These are phyloP conservation scores for Microcebus lehilahytsara DNA, from an alignment of 2,113 vertebrate species.

Conservation along the genomic window DNA sequence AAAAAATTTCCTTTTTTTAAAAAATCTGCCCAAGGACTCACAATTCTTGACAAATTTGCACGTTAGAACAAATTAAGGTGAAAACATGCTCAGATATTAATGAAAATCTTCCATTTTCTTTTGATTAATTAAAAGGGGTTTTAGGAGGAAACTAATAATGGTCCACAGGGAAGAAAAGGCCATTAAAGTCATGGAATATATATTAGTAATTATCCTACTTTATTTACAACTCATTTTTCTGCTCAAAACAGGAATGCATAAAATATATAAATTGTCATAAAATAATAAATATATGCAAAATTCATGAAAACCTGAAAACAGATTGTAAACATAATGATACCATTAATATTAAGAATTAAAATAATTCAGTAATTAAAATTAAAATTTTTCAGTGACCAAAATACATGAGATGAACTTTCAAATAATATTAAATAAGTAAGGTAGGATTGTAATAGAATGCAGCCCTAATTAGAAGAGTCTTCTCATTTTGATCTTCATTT, in stretches of 20 bases:
- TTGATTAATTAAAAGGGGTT: conserved; percentile 76
- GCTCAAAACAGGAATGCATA: conserved; percentile 52
- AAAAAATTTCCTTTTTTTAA: not conserved
- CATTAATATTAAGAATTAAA: conserved; percentile 56
- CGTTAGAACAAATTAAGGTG: conserved; percentile 65
- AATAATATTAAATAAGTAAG: conserved; percentile 69
- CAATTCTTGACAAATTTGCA: conserved; percentile 46
- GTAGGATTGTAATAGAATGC: conserved; percentile 44
- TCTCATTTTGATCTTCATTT: conserved; percentile 64
- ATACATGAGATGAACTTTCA: conserved; percentile 55
- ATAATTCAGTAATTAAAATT: not conserved
- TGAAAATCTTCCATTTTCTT: conserved; percentile 63
- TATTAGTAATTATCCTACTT: conserved; percentile 73
- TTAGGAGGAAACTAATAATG: conserved; percentile 75
- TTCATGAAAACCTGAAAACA: conserved; percentile 54
- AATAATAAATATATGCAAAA: conserved; percentile 62
- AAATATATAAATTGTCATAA: conserved; percentile 63
- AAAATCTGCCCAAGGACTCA: not conserved
- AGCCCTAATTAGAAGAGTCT: conserved; percentile 60
- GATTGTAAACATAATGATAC: conserved; percentile 16
- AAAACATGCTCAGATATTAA: conserved; percentile 70
- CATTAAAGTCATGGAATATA: conserved; percentile 71
- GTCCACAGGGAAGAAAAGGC: conserved; percentile 62
- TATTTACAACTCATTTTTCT: conserved; percentile 67
- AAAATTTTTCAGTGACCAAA: conserved; percentile 45